phyloP scores from a whole-genome alignment of 2,888 invertebrate species.

The Melinaea menophilus region DNA sequence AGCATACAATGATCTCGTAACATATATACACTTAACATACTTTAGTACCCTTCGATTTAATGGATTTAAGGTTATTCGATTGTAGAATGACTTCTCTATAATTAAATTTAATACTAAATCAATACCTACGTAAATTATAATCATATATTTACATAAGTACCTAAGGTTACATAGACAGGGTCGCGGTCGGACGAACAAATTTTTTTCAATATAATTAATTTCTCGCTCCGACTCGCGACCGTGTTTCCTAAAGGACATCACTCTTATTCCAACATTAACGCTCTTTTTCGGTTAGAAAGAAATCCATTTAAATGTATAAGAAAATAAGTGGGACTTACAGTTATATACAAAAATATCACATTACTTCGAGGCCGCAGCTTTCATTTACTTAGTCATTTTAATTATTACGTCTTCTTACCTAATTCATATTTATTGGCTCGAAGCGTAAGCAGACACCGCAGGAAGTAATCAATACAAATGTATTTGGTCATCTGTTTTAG shows the following conservation, averaged over 20 bases:
- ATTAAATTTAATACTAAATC: constrained; percentile 51
- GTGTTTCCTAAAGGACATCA: constrained; percentile 39
- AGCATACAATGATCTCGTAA: constrained; percentile 67
- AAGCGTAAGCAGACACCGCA: constrained; percentile 67
- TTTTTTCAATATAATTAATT: constrained; percentile 14
- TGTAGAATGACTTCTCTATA: constrained; percentile 60
- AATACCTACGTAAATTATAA: constrained; percentile 55
- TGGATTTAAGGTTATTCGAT: constrained; percentile 69
- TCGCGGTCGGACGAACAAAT: constrained; percentile 34
- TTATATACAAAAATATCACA: constrained; percentile 79
- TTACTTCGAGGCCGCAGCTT: constrained; percentile 79
- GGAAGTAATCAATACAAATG: constrained; percentile 46
- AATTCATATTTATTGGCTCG: constrained; percentile 62
- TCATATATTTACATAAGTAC: constrained; percentile 72
- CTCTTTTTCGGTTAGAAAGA: constrained; percentile 67
- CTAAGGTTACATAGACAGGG: constrained; percentile 50
- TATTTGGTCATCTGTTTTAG: constrained; percentile 18
- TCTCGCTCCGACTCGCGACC: constrained; percentile 35
- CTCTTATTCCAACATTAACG: constrained; percentile 59
- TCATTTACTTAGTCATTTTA: constrained; percentile 70
- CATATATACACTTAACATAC: constrained; percentile 72
- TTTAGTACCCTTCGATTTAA: constrained; percentile 76
- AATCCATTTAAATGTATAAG: constrained; percentile 77
- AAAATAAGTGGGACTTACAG: constrained; percentile 78
- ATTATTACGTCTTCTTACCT: constrained; percentile 70